These are phyloP conservation scores for Hydropsyche tenuis DNA, from an alignment of 1,140 invertebrate species.

Conservation along the genomic window DNA sequence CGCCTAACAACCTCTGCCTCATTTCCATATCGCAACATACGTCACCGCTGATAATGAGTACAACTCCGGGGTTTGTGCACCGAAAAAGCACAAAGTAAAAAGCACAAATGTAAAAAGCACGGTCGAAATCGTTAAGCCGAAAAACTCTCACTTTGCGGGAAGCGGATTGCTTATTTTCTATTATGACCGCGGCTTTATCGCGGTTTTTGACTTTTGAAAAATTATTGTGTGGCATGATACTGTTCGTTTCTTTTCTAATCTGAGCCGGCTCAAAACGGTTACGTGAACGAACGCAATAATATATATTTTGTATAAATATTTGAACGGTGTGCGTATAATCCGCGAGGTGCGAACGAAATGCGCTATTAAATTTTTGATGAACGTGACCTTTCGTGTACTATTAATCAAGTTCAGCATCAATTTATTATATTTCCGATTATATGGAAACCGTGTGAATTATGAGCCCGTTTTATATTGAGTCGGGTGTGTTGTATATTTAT, in stretches of 20 bases:
- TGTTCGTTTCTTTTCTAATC: too few relatives aligned
- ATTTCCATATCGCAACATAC: conserved; percentile 26
- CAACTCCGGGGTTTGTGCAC: neutral
- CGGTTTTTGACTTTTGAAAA: conserved; percentile 38
- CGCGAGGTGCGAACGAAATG: too few relatives aligned
- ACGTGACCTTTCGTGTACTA: too few relatives aligned
- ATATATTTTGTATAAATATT: too few relatives aligned
- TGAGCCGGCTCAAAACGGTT: too few relatives aligned
- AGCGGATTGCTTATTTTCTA: conserved; percentile 26
- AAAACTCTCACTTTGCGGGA: conserved; percentile 23
- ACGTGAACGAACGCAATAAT: too few relatives aligned
- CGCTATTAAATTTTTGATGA: too few relatives aligned
- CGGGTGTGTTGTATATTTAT: neutral
- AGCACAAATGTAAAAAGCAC: conserved; percentile 29
- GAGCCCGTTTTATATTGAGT: too few relatives aligned
- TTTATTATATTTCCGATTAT: too few relatives aligned
- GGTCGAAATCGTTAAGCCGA: conserved; percentile 32
- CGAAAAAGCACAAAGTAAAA: neutral
- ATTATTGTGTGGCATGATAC: conserved; percentile 35
- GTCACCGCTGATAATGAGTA: conserved; percentile 21
- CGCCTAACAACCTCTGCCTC: neutral
- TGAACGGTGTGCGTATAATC: too few relatives aligned
- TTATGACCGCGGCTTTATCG: conserved; percentile 28
- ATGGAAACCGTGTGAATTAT: too few relatives aligned
- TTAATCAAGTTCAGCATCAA: too few relatives aligned